Percentiles rank a stretch among this genome's conserved stretches.
These are phyloP conservation scores for Stegostoma tigrinum DNA, from an alignment of 2,113 vertebrate genomes.

Conservation along the genomic window DNA sequence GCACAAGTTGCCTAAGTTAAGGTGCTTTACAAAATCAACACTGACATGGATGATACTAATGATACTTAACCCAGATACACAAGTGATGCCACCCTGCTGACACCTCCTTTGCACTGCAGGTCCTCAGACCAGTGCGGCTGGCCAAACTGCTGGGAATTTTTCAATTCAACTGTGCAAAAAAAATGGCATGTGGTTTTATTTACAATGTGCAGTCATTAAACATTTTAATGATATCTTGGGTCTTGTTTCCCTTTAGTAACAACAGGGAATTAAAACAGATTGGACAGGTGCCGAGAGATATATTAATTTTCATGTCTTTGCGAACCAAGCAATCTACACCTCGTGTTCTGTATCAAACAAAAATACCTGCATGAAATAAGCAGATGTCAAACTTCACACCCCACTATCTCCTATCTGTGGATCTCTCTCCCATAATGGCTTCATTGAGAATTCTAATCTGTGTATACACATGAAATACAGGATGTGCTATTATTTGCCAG, in stretches of 20 bases:
- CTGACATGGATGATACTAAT: not conserved
- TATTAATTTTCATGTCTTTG: not conserved
- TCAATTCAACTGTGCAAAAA: not conserved
- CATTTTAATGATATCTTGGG: not conserved
- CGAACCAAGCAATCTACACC: not conserved
- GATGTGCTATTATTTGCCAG: not conserved
- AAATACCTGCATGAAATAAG: not conserved
- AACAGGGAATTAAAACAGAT: not conserved
- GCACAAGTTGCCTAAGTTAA: not conserved
- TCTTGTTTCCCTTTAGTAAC: not conserved
- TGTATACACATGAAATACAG: not conserved
- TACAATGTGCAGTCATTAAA: not conserved
- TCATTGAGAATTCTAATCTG: not conserved
- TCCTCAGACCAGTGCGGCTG: not conserved
- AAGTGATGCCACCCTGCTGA: not conserved
- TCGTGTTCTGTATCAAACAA: not conserved
- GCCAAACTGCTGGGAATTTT: not conserved
- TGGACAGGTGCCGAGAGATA: slow-evolving; percentile 12
- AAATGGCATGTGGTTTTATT: not conserved
- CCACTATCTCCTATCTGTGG: not conserved
- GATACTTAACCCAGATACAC: not conserved
- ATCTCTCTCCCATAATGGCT: not conserved
- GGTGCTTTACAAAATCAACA: not conserved
- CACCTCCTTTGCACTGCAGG: not conserved
- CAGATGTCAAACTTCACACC: not conserved